phyloP scores from a whole-genome alignment of 2,113 vertebrate genomes.

The Cyrtonyx montezumae region DNA sequence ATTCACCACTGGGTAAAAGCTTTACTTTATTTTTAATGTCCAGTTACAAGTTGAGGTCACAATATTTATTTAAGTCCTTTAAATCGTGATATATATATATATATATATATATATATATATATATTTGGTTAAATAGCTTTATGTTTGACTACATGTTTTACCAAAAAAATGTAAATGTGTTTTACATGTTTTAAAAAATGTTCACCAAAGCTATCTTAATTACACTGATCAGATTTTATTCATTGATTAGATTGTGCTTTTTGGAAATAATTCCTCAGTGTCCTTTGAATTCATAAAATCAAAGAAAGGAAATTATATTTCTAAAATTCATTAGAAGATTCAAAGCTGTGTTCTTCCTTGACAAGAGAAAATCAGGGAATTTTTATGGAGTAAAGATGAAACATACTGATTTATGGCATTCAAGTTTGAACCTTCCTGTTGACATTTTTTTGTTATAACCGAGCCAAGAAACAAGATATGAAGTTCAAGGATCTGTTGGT shows the following conservation, averaged over 20 bases:
- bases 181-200: not conserved
- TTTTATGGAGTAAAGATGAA: not conserved
- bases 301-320: not conserved
- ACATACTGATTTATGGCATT: not conserved
- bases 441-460: fast-evolving
- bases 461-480: not conserved
- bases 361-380: not conserved
- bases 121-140: fast-evolving
- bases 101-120: too few species aligned
- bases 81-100: not conserved
- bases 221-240: not conserved
- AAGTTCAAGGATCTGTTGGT: not conserved
- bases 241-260: not conserved
- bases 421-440: not conserved
- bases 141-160: not conserved
- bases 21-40: not conserved
- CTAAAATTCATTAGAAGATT: not conserved
- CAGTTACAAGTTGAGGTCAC: not conserved
- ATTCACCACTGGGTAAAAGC: not conserved
- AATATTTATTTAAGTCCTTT: not conserved
- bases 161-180: not conserved
- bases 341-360: not conserved
- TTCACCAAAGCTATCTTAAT: not conserved
- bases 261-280: not conserved
- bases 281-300: not conserved